Percentiles rank a stretch among this genome's conserved stretches.
Evolutionary conservation across 53 echinoderm and acorn worm genomes (phyloP).

Genomic region (Zoroaster sp.): DNA sequence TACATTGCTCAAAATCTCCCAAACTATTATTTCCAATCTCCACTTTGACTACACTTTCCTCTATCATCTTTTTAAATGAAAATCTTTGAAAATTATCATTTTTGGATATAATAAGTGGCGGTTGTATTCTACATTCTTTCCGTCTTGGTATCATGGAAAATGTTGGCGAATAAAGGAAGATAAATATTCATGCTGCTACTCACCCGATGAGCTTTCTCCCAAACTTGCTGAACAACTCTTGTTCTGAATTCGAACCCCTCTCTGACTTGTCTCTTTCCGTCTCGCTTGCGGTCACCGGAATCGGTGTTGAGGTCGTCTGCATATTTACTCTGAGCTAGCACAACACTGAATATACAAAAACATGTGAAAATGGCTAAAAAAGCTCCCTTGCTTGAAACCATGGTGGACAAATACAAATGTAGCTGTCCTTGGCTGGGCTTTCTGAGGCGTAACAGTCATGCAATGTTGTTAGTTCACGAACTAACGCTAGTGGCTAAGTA

Average conservation of each 20-base stretch:
- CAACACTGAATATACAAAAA: neutral
- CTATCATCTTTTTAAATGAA: too few relatives aligned
- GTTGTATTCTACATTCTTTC: too few relatives aligned
- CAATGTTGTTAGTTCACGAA: too few relatives aligned
- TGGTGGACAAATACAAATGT: neutral
- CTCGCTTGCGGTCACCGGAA: neutral
- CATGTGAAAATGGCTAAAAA: neutral
- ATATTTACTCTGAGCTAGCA: conserved; percentile 18
- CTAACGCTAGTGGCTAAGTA: too few relatives aligned
- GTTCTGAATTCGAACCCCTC: conserved; percentile 29
- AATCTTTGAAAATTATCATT: too few relatives aligned
- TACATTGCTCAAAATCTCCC: too few relatives aligned
- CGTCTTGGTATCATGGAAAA: neutral
- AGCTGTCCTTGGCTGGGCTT: neutral
- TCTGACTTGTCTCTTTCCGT: neutral
- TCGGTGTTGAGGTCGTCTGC: neutral
- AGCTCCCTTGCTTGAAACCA: neutral
- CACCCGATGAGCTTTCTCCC: conserved; percentile 90
- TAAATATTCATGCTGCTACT: too few relatives aligned
- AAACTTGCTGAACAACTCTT: conserved; percentile 75
- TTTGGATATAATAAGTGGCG: too few relatives aligned
- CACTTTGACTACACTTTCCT: too few relatives aligned
- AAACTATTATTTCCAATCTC: too few relatives aligned
- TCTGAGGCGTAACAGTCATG: too few relatives aligned
- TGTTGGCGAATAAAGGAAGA: too few relatives aligned